Evolutionary conservation across 1,140 invertebrate genomes (phyloP), one percentile per base, ranked within the genome.

Genomic region (Heliothis subflexa): DNA sequence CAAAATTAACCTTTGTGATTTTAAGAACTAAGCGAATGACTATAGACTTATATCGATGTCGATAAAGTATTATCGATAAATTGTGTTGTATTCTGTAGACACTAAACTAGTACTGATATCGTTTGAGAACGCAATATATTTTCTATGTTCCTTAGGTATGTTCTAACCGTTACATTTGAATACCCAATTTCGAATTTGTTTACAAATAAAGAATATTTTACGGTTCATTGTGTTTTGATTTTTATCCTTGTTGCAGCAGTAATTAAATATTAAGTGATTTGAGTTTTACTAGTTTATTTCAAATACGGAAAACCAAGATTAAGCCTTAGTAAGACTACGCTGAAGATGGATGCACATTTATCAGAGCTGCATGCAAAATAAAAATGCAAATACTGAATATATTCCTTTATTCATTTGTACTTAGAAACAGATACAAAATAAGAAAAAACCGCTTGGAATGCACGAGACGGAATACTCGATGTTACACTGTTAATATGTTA

Each of bases 341-440:
- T 25, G 2, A 25, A 33, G 1, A 3, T 33, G 33, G 33, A 1
- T 3, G 7, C 7, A 40, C 5, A 40, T 7, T 40, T 40, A 40
- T 7, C 5, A 5, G 5, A 40, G 33, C 33, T 5, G 33, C 5
- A 40, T 9, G 9, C 5, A 9, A 40, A 86, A 79, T 61, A 47
- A 78, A 82, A 80, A 77, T 10, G 79, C 47, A 80, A 74, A 62
- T 75, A 85, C 84, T 83, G 81, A 88, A 90, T 92, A 91, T 91
- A 89, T 81, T 86, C 83, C 81, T 92, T 93, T 89, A 90, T 91
- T 88, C 78, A 83, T 92, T 93, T 92, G 90, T 92, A 92, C 89
- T 91, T 91, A 88, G 47, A 86, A 86, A 87, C 83, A 87, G 61
- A 84, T 81, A 85, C 75, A 80, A 62, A 76, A 40, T 40, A 40